Evolutionary conservation across 2,888 invertebrate genomes (phyloP).

Genomic region (Rotaria socialis): DNA sequence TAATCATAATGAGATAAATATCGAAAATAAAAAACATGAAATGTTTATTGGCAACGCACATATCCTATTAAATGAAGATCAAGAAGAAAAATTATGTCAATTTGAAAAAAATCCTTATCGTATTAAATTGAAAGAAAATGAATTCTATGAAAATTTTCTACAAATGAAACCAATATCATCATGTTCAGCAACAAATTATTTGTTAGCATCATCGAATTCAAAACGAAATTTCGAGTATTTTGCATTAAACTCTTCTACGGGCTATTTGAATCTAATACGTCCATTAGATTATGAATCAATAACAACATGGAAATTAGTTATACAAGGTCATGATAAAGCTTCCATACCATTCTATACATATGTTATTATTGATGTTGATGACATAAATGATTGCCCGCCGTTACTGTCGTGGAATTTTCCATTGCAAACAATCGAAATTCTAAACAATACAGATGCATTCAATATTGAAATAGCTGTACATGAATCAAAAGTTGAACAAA

Average conservation of each 20-base stretch:
- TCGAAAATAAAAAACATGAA: background rate
- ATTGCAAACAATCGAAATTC: background rate
- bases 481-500: background rate
- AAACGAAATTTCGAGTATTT: conserved; percentile 13
- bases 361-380: conserved; percentile 33
- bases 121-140: conserved; percentile 1
- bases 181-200: background rate
- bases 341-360: background rate
- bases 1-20: background rate
- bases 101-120: conserved; percentile 21
- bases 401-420: conserved; percentile 13
- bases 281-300: background rate
- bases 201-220: conserved; percentile 6
- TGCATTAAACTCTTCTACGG: background rate
- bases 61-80: background rate
- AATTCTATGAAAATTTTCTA: conserved; percentile 2
- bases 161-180: background rate
- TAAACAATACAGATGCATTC: background rate
- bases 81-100: background rate
- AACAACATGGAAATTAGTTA: conserved; percentile 5
- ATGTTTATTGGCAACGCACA: background rate
- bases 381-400: conserved; percentile 12
- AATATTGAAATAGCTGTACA: background rate
- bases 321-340: background rate
- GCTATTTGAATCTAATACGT: background rate